Evolutionary conservation across 2,797 vertebrate species (phyloP).

Genomic region (Microctenopoma lineatum): DNA sequence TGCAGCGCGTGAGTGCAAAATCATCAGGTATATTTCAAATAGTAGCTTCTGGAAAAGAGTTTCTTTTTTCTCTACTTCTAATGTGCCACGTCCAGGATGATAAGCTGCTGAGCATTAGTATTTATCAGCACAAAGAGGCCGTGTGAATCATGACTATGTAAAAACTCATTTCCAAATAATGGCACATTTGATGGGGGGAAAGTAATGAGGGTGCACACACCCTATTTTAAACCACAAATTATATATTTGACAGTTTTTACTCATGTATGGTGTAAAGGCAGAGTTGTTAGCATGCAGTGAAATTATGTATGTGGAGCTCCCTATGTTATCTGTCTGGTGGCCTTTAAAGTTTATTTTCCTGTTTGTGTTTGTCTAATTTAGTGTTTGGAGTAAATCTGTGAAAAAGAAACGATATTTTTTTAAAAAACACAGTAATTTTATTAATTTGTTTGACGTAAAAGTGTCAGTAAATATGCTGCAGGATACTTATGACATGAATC

Average conservation of each 20-base stretch:
- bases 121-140: conserved; percentile 15
- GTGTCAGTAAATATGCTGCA: neutral
- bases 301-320: neutral
- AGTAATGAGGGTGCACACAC: too few relatives aligned
- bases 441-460: neutral
- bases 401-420: neutral
- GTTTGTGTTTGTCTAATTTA: too few relatives aligned
- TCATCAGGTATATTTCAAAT: conserved; percentile 1
- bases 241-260: too few relatives aligned
- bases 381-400: too few relatives aligned
- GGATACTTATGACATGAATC: neutral
- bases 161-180: conserved; percentile 24
- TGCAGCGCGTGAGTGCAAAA: conserved; percentile 17
- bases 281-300: too few relatives aligned
- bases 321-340: neutral
- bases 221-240: too few relatives aligned
- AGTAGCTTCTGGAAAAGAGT: neutral
- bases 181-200: too few relatives aligned
- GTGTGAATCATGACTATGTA: conserved; percentile 16
- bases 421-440: neutral
- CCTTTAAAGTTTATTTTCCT: too few relatives aligned
- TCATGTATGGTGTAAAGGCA: too few relatives aligned
- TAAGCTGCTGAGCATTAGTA: neutral
- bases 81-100: neutral
- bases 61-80: conserved; percentile 12